Evolutionary conservation across 2,797 vertebrate species (phyloP).

Genomic region (Aphelocoma californica): DNA sequence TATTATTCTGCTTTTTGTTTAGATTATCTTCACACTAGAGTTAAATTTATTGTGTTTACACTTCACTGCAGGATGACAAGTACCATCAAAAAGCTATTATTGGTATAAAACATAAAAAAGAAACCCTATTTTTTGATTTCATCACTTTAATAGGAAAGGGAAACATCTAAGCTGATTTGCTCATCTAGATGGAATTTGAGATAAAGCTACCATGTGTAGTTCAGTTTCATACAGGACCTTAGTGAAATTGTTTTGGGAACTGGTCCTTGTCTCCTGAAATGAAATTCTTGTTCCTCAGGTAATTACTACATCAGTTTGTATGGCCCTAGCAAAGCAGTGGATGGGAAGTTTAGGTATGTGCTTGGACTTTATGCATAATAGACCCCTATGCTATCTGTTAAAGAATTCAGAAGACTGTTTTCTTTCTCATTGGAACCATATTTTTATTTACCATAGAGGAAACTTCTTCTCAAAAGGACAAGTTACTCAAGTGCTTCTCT

Average conservation of each 20-base stretch:
- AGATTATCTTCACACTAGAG: background rate
- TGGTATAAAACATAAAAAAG: background rate
- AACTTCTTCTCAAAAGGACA: background rate
- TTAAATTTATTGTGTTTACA: conserved; percentile 28
- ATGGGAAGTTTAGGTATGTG: background rate
- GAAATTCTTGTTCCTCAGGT: background rate
- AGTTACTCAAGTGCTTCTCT: background rate
- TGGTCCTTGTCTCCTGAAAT: background rate
- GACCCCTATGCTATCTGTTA: background rate
- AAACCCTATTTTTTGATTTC: background rate
- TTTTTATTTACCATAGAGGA: background rate
- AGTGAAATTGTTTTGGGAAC: background rate
- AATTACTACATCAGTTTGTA: background rate
- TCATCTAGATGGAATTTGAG: background rate
- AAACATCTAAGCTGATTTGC: background rate
- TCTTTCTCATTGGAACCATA: background rate
- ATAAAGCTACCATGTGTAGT: background rate
- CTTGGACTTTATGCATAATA: background rate
- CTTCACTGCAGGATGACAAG: conserved; percentile 3
- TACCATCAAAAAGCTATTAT: background rate
- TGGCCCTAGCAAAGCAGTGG: rapidly evolving
- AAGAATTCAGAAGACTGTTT: background rate
- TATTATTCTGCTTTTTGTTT: background rate
- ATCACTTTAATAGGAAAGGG: background rate
- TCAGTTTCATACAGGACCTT: background rate